Evolutionary conservation across 2,113 vertebrate species (phyloP), one percentile per base, ranked within the genome.

Genomic region (Suncus etruscus): DNA sequence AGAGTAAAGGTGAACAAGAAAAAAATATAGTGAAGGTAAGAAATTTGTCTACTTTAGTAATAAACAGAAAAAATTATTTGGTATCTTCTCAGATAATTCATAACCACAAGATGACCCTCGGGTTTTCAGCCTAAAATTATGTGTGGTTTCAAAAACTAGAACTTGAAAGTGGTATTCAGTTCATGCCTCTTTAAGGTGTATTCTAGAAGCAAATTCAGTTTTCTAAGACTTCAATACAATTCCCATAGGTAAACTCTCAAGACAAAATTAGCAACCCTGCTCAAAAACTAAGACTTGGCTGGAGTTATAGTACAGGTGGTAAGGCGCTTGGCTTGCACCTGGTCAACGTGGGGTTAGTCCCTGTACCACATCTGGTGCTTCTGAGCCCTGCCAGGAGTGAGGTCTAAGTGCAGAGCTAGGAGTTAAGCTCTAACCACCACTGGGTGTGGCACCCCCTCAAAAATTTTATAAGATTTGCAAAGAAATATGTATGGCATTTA

Each of bases 201-300:
- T 87, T 86, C 25, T 25, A 58, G 83, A 83, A 86, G 83, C 22
- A 81, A 66, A 86, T 76, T 61, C 27, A 31, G 11, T 48, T 45
- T 9, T 73, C 3, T 6, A 27, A 77, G 24, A 18, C n/a, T n/a
- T 73, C 31, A 11, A 61, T 70, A 45, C 29, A 77, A 1, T 80
- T 65, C 47, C 51, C 11, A 22, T 6, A 63, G 45, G n/a, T 72
- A 83, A 45, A 70, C 48, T 61, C 58, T 22, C 39, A 25, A 76
- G 69, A 32, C 50, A 90, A 29, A 45, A 66, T 20, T 12, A 65
- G 20, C 25, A 14, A 47, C n/a, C 47, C 74, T 72, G 48, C 22
- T 86, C 29, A 86, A 63, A 93, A 68, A 61, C 32, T 24, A 66
- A 66, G 11, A 66, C 20, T 66, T 3, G 65, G 1, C 27, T 66